Evolutionary conservation across 2,888 invertebrate genomes (phyloP), one percentile per base, ranked within the genome.

Genomic region (Creontiades dilutus): DNA sequence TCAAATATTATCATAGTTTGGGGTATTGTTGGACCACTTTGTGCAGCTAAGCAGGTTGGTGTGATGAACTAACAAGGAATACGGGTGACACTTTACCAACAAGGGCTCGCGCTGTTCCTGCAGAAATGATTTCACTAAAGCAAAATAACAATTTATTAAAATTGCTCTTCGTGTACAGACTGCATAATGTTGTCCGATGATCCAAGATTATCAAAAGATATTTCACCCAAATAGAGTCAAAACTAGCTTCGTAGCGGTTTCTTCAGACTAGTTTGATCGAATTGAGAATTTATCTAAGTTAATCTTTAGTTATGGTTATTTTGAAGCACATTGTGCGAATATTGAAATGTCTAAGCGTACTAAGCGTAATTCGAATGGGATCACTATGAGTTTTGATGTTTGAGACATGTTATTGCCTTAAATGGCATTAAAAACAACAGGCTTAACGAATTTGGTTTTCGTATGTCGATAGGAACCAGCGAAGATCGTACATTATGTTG

Each of bases 21-120:
- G 68, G 37, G 13, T 68, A 68, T 68, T 68, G 68, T 68, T 68
- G 68, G 68, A 68, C 68, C 23, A 27, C 68, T 23, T 68, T 68
- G 23, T 68, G 68, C 13, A 68, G 68, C 68, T 23, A 13, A 9
- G 68, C 68, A 23, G 23, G 12, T 68, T 23, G 19, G 68, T 23
- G 5, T n/a, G n/a, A n/a, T n/a, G n/a, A n/a, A n/a, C n/a, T n/a
- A n/a, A n/a, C n/a, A n/a, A n/a, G n/a, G n/a, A n/a, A n/a, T n/a
- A n/a, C n/a, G n/a, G n/a, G n/a, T n/a, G n/a, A n/a, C n/a, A n/a
- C n/a, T n/a, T n/a, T n/a, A n/a, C n/a, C n/a, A n/a, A n/a, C n/a
- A n/a, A n/a, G n/a, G n/a, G n/a, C n/a, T n/a, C n/a, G n/a, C n/a
- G n/a, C n/a, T n/a, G n/a, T n/a, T n/a, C n/a, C n/a, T n/a, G n/a